These are phyloP conservation scores for Drosophila arawakana DNA, from an alignment of 1,140 invertebrate genomes.

Conservation along the genomic window DNA sequence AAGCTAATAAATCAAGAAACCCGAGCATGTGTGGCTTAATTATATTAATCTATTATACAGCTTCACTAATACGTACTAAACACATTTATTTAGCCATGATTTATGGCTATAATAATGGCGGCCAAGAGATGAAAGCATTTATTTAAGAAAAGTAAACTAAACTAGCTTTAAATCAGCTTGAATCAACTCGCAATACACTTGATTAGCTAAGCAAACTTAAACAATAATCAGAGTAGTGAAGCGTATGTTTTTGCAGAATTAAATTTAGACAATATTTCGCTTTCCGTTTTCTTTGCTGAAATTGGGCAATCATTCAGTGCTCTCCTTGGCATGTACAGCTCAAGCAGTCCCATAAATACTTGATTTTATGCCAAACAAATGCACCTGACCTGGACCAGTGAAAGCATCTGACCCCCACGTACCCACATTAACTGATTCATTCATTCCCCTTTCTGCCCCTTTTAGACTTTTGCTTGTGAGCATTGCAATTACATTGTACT, in stretches of 20 bases:
- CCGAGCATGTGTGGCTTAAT: slow-evolving; percentile 2
- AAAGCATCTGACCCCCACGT: slow-evolving; percentile 32
- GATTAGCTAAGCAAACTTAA: background rate
- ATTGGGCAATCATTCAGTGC: slow-evolving; percentile 18
- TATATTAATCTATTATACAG: slow-evolving; percentile 14
- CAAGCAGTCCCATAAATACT: slow-evolving; percentile 55
- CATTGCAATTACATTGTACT: slow-evolving; percentile 22
- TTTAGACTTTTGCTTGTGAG: background rate
- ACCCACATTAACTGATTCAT: background rate
- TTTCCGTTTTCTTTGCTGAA: background rate
- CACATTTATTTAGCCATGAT: slow-evolving; percentile 5
- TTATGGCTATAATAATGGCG: background rate
- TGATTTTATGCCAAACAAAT: slow-evolving; percentile 53
- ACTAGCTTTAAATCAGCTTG: background rate
- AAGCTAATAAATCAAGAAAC: slow-evolving; percentile 3
- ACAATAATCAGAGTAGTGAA: background rate
- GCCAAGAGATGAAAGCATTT: background rate
- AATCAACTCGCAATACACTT: background rate
- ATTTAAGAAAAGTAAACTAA: background rate
- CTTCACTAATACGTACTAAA: slow-evolving; percentile 3
- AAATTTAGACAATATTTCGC: background rate
- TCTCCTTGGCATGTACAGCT: slow-evolving; percentile 20
- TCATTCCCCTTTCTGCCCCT: background rate
- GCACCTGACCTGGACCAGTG: slow-evolving; percentile 21
- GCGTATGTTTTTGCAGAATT: background rate